Percentiles rank a stretch among this genome's conserved stretches.
Evolutionary conservation across 2,797 vertebrate species (phyloP).

Genomic region (Schizopygopsis malacanthus): DNA sequence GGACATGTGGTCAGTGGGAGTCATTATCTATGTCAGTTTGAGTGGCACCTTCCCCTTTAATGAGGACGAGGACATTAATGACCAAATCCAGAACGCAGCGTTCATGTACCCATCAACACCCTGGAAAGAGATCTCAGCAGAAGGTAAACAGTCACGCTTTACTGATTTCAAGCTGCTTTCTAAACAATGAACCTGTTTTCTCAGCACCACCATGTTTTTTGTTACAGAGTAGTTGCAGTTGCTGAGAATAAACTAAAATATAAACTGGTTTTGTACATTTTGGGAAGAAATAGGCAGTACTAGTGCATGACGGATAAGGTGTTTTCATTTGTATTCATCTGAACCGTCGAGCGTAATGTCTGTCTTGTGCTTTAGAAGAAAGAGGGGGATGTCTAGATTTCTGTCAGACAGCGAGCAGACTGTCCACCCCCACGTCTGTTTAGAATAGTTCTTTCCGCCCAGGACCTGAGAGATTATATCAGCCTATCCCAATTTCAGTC

Average conservation of each 20-base stretch:
- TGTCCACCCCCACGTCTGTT: conserved; percentile 71
- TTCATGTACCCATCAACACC: conserved; percentile 97
- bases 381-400: conserved; percentile 20
- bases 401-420: conserved; percentile 41
- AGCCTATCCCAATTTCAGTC: conserved; percentile 49
- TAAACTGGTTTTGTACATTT: background rate
- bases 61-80: conserved; percentile 97
- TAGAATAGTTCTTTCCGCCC: conserved; percentile 29
- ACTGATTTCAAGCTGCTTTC: conserved; percentile 8
- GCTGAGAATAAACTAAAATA: background rate
- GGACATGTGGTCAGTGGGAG: conserved; percentile 99
- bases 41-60: conserved; percentile 98
- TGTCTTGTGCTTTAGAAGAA: conserved; percentile 12
- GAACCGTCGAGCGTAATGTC: background rate
- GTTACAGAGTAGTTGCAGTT: too few relatives aligned
- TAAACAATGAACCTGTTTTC: background rate
- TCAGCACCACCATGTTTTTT: background rate
- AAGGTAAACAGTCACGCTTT: conserved; percentile 79
- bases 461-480: conserved; percentile 44
- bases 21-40: conserved; percentile 96
- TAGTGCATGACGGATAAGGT: background rate
- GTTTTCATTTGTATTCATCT: conserved; percentile 33
- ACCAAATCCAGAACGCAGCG: conserved; percentile 97
- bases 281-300: background rate
- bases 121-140: conserved; percentile 95